Evolutionary conservation across 2,113 vertebrate genomes (phyloP).

Genomic region (Eurystomus gularis): DNA sequence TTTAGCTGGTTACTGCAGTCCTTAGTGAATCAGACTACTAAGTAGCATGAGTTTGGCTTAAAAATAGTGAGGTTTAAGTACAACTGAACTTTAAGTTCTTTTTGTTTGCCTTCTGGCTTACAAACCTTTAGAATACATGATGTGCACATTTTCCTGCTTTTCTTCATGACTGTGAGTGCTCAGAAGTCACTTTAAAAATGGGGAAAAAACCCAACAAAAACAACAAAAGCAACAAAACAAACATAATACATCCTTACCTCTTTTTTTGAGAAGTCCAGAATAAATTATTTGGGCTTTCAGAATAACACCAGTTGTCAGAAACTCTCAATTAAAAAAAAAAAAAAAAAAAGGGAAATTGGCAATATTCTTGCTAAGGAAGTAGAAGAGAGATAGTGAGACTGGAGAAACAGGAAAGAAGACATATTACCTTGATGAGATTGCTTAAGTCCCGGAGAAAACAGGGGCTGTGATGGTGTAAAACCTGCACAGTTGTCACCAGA

Average conservation of each 20-base stretch:
- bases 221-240: neutral
- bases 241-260: neutral
- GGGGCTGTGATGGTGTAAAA: neutral
- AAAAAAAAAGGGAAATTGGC: neutral
- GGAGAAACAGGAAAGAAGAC: neutral
- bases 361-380: neutral
- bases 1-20: neutral
- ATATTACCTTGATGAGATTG: neutral
- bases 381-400: neutral
- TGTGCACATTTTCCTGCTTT: neutral
- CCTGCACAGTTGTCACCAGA: neutral
- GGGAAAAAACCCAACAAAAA: neutral
- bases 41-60: neutral
- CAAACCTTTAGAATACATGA: neutral
- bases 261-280: neutral
- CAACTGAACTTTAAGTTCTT: neutral
- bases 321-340: neutral
- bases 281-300: neutral
- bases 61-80: constrained; percentile 1
- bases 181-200: neutral
- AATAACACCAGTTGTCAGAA: neutral
- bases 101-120: neutral
- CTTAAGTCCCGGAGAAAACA: neutral
- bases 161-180: neutral
- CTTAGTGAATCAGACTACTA: neutral